These are phyloP conservation scores for Neoascia interrupta DNA, from an alignment of 2,888 invertebrate genomes.

Conservation along the genomic window DNA sequence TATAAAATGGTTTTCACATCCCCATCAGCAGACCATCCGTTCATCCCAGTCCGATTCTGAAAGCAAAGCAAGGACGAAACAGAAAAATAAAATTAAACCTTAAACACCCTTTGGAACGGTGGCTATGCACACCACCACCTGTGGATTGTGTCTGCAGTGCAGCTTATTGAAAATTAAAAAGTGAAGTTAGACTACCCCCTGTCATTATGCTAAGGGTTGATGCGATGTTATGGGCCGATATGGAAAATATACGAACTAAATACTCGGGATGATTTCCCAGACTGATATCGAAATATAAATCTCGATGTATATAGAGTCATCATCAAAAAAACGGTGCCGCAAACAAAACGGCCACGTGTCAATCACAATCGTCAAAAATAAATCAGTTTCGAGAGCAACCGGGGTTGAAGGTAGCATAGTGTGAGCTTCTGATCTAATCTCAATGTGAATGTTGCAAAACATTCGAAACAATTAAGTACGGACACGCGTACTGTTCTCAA, in stretches of 20 bases:
- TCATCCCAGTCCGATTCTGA: constrained; percentile 2
- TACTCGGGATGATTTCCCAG: constrained; percentile 66
- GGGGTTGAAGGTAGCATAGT: constrained; percentile 19
- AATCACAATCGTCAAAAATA: constrained; percentile 30
- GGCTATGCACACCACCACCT: constrained; percentile 37
- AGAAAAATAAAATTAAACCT: constrained; percentile 14
- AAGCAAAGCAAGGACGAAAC: constrained; percentile 24
- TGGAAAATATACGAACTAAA: too few relatives aligned
- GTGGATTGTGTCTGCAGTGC: constrained; percentile 55
- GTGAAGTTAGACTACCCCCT: neutral
- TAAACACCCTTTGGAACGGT: neutral
- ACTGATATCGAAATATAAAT: constrained; percentile 41
- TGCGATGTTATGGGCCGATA: constrained; percentile 2
- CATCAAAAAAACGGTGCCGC: constrained; percentile 11
- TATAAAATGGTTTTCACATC: constrained; percentile 38
- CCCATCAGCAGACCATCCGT: too few relatives aligned
- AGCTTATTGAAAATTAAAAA: constrained; percentile 36
- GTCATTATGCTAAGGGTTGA: neutral
- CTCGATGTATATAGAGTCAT: constrained; percentile 17
- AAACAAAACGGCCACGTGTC: constrained; percentile 60
- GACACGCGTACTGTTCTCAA: constrained; percentile 74
- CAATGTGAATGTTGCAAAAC: constrained; percentile 77
- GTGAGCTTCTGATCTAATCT: constrained; percentile 60
- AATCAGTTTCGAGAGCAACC: neutral
- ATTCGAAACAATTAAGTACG: constrained; percentile 79